Evolutionary conservation across 2,888 invertebrate genomes (phyloP), one percentile per base, ranked within the genome.

Genomic region (Xestobium rufovillosum): DNA sequence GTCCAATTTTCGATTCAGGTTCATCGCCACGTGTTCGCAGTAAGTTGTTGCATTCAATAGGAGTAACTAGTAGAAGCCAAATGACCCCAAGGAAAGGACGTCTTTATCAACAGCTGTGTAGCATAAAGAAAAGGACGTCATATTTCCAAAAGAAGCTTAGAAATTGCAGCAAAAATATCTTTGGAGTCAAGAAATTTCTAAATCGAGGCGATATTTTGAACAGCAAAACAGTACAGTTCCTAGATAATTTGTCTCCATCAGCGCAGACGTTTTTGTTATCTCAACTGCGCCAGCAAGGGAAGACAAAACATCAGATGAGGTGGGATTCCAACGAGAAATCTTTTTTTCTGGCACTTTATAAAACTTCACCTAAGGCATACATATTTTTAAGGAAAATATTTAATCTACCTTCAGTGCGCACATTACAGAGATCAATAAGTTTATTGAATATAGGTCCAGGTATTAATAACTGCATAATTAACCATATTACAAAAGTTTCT

Each of bases 261-360:
- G 23, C 23, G n/a, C 23, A 19, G n/a, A 19, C 23, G n/a, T 19
- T 19, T 19, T 19, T 19, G 6, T n/a, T 6, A 8, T 19, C 23
- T n/a, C 23, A 19, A n/a, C n/a, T 19, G 23, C 23, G 23, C 23
- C 23, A 19, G 6, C 6, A 19, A 19, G 23, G 23, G n/a, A 19
- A 19, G 23, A n/a, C n/a, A n/a, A n/a, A n/a, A n/a, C 6, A 19
- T 6, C 6, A 8, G 23, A 8, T 19, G n/a, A 19, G 23, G 23
- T 19, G 23, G 23, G 23, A 19, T 19, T 19, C 23, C 23, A 19
- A 19, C 6, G 23, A 19, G n/a, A 19, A 19, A 19, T 19, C 23
- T 6, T 19, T 19, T n/a, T 19, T 19, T n/a, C 6, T 19, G n/a
- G 23, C 23, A 19, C n/a, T 19, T 8, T 19, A 19, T 19, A 19